Base-by-base conservation (phyloP, 2,797 vertebrate species). In the Phataginus tricuspis region DNA sequence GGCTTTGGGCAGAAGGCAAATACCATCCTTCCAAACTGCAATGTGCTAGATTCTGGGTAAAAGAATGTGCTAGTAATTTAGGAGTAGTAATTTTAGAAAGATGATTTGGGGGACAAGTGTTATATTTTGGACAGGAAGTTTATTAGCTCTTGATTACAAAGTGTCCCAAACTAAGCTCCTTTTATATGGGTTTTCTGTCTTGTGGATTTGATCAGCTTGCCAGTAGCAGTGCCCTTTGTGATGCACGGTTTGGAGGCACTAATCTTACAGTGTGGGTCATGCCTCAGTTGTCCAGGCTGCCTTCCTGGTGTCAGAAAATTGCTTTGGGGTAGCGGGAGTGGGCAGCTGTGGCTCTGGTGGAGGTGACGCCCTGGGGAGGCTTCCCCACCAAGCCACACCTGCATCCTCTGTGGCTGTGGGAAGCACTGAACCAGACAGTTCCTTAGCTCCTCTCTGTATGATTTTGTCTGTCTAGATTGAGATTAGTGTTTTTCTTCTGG, bases 401-500 rank as follows among this genome's bases (percentile, higher is more conserved):
- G 1, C 23, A 63, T 78, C 96, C 87, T 80, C n/a, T 64, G 2
- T 10, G 37, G 16, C 68, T 63, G 68, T 86, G 92, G 92, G 95
- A 85, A 91, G 94, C 77, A 12, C 4, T 31, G 7, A 53, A 6
- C 66, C 2, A 0, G 78, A 4, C 23, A 39, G 91, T 64, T 82
- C 93, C 95, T 95, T 23, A 84, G 45, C 42, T 31, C 5, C 34
- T 82, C 57, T 74, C 57, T 92, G 80, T 89, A 16, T 77, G 49
- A 42, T 37, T 89, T 69, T 89, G 91, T 80, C 87, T 91, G 88
- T 69, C 83, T 94, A 19, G 79, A 57, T 78, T 71, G 39, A 78
- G 82, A 59, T 79, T 51, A 64, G 23, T 96, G 89, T 97, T 96
- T 97, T 91, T 83, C 82, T 95, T 97, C 79, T 82, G 92, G 59